A percentile compares a stretch with the other conserved stretches of the same genome.
These are phyloP conservation scores for Cervus canadensis DNA, from an alignment of 2,113 vertebrate genomes.

Conservation along the genomic window DNA sequence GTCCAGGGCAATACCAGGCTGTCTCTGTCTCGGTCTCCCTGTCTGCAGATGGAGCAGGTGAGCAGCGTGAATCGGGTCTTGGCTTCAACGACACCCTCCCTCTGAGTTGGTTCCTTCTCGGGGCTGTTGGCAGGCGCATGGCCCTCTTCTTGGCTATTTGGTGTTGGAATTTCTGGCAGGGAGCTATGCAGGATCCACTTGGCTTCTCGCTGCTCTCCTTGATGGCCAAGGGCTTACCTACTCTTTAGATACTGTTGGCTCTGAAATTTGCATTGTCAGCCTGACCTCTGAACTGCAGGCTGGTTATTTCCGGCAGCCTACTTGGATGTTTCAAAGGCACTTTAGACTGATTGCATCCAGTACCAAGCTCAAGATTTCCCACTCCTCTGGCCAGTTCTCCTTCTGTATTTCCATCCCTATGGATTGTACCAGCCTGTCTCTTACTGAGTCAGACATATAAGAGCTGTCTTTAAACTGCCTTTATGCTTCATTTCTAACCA, in stretches of 20 bases:
- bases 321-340: not conserved
- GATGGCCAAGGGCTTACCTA: not conserved
- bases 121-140: not conserved
- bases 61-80: fast-evolving
- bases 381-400: not conserved
- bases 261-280: not conserved
- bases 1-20: fast-evolving
- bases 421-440: not conserved
- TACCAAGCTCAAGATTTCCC: not conserved
- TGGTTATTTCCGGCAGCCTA: not conserved
- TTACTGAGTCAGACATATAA: not conserved
- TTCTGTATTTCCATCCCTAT: not conserved
- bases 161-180: not conserved
- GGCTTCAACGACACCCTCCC: not conserved
- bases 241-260: too few species aligned
- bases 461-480: not conserved
- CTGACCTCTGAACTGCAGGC: not conserved
- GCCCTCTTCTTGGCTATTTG: not conserved
- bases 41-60: not conserved
- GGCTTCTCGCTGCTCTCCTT: not conserved
- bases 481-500: not conserved
- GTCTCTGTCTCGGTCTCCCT: fast-evolving
- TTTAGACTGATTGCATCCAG: not conserved
- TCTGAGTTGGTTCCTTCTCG: not conserved
- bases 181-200: not conserved